phyloP scores from a whole-genome alignment of 2,113 vertebrate species.

The Arvicanthis niloticus region DNA sequence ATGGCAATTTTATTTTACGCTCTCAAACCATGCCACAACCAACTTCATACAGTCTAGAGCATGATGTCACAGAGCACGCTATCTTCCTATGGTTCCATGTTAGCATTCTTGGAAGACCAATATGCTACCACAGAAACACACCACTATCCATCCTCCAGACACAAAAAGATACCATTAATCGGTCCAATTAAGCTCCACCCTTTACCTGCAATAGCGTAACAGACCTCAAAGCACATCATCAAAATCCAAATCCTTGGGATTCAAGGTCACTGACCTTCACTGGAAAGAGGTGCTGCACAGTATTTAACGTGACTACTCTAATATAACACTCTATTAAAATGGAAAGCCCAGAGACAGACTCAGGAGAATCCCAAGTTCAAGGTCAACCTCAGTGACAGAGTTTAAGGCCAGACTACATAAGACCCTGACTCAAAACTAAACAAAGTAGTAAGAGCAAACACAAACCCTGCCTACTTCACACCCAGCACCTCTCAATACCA shows the following conservation, averaged over 20 bases:
- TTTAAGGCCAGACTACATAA: neutral
- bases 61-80: neutral
- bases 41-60: neutral
- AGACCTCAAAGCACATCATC: slow-evolving; percentile 32
- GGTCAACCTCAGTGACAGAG: neutral
- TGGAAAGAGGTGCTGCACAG: neutral
- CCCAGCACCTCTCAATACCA: neutral
- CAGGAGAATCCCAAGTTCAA: neutral
- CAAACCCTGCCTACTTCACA: neutral
- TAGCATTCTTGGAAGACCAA: neutral
- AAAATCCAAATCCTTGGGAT: slow-evolving; percentile 22
- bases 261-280: neutral
- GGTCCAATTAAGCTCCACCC: slow-evolving; percentile 2
- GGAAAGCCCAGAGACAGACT: neutral
- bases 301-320: neutral
- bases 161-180: neutral
- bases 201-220: slow-evolving; percentile 53
- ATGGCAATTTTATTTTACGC: neutral
- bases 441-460: neutral
- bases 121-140: slow-evolving; percentile 15
- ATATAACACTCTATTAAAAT: slow-evolving; percentile 23
- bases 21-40: neutral
- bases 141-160: slow-evolving; percentile 31
- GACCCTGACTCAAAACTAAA: neutral
- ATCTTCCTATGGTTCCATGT: neutral